Evolutionary conservation across 2,113 vertebrate species (phyloP), one percentile per base, ranked within the genome.

Genomic region (Phycodurus eques): DNA sequence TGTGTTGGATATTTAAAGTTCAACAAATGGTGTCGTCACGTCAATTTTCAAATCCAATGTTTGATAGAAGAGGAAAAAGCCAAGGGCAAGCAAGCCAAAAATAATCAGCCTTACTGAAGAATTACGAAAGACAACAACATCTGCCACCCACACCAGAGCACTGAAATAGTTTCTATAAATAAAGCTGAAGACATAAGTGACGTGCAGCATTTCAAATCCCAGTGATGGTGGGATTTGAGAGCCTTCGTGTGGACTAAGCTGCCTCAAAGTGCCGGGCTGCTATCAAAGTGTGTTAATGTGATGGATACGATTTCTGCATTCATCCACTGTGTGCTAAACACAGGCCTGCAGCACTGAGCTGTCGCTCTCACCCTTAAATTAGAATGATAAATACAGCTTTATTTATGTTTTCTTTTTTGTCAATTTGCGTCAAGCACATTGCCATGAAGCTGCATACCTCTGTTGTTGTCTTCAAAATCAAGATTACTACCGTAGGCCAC

Each of bases 211-310:
- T 72, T 27, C 0, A 22, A 76, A 74, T 54, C 47, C 70, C 43
- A 60, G 13, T 59, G 80, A 33, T 80, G 62, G 70, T 81, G 76
- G 72, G 76, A 73, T 61, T 72, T 11, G 3, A 75, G 68, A 71
- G 76, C 66, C 70, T 82, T 80, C 76, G 69, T 19, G 67, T 47
- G 71, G 78, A 79, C 78, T 78, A 72, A 81, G 80, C 77, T 76
- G 76, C 83, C 76, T 83, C 78, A 81, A 69, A 87, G 78, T 83
- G 80, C 82, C 82, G 82, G 60, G 62, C 77, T 79, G 85, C 79
- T 33, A 82, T 86, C 80, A 84, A 74, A 83, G 72, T 61, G 63
- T 42, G 81, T 82, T 87, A 82, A 82, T 73, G 76, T 86, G 82
- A 88, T 76, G 84, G 72, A 85, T 81, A 77, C 76, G 72, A 76